Evolutionary conservation across 2,888 invertebrate genomes (phyloP).

Genomic region (Tribolium freemani): DNA sequence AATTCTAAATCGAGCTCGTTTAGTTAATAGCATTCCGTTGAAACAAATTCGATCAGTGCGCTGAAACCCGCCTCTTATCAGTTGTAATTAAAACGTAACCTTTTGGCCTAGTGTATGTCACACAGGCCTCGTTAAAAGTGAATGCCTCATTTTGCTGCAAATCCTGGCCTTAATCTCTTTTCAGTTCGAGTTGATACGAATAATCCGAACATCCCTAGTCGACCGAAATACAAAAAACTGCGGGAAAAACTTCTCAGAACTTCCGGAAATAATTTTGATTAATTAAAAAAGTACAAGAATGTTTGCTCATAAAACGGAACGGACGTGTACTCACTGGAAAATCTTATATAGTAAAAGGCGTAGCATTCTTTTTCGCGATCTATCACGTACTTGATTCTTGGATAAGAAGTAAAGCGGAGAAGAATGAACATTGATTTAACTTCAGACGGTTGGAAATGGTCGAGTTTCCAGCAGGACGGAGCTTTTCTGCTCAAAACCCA

Average conservation of each 20-base stretch:
- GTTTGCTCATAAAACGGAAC: not conserved
- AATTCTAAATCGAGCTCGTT: constrained; percentile 21
- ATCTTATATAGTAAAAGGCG: not conserved
- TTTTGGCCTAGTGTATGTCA: constrained; percentile 11
- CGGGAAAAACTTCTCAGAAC: not conserved
- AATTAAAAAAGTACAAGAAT: constrained; percentile 17
- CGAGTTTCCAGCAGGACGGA: not conserved
- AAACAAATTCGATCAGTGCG: not conserved
- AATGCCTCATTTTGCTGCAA: constrained; percentile 25
- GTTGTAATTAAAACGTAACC: constrained; percentile 27
- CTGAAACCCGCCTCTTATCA: constrained; percentile 6
- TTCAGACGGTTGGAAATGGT: constrained; percentile 25
- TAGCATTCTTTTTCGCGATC: constrained; percentile 21
- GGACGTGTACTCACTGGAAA: constrained; percentile 1
- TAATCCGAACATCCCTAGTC: not conserved
- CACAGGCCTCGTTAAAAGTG: constrained; percentile 29
- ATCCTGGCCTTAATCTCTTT: constrained; percentile 24
- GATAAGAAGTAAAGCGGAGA: constrained; percentile 31
- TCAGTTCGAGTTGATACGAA: constrained; percentile 8
- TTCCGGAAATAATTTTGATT: constrained; percentile 2
- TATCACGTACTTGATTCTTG: constrained; percentile 34
- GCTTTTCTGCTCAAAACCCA: not conserved
- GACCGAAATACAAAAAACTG: not conserved
- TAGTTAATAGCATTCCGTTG: constrained; percentile 3
- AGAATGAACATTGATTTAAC: constrained; percentile 36